Evolutionary conservation across 2,888 invertebrate genomes (phyloP).

Genomic region (Lumbricus terrestris): DNA sequence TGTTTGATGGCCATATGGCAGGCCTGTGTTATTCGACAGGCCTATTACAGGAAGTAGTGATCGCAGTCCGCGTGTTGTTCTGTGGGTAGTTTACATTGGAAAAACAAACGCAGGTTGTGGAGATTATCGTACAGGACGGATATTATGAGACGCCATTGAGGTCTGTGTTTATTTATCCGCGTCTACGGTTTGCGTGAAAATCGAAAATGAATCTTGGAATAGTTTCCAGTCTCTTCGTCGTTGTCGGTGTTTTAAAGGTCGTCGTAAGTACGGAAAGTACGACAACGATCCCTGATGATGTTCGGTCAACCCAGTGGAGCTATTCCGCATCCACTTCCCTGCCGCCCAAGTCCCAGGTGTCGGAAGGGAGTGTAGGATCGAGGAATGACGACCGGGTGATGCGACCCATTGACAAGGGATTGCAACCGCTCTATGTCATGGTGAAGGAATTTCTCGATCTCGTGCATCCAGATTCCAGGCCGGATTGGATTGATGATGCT

Average conservation of each 20-base stretch:
- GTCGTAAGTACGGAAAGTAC: not conserved
- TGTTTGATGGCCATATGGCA: not conserved
- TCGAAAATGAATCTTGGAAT: not conserved
- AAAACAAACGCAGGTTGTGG: not conserved
- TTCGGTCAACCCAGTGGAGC: not conserved
- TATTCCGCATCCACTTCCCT: not conserved
- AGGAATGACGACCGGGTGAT: not conserved
- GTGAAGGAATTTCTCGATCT: conserved; percentile 9
- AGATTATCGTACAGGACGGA: not conserved
- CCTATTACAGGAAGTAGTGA: not conserved
- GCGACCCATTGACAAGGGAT: not conserved
- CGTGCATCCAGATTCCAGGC: not conserved
- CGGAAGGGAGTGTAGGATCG: not conserved
- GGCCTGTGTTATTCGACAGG: not conserved
- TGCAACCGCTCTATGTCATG: conserved; percentile 17
- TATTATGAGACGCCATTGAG: not conserved
- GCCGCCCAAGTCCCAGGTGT: not conserved
- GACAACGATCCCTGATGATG: not conserved
- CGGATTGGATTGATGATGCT: not conserved
- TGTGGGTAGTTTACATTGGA: not conserved
- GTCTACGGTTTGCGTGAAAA: not conserved
- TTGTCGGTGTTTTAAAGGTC: no score
- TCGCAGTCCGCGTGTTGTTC: not conserved
- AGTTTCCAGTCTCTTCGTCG: not conserved
- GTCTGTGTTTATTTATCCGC: not conserved